These are phyloP conservation scores for Lordiphosa andalusiaca DNA, from an alignment of 2,888 invertebrate species.

Conservation along the genomic window DNA sequence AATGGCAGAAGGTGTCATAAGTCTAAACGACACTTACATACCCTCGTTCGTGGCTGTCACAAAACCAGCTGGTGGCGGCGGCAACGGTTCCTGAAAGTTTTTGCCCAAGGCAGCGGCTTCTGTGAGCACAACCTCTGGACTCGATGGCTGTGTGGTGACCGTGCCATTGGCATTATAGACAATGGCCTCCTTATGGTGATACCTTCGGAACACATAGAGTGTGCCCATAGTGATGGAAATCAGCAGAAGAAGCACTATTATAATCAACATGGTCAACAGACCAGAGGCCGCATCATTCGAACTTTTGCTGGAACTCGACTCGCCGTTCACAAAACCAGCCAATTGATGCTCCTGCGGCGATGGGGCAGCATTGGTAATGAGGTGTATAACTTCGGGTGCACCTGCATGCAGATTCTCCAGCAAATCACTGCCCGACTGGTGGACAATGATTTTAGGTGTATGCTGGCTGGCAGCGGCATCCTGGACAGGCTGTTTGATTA, in stretches of 20 bases:
- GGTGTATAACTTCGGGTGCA: conserved; percentile 78
- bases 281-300: conserved; percentile 69
- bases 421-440: conserved; percentile 68
- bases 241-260: conserved; percentile 75
- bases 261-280: conserved; percentile 70
- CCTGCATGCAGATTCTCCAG: conserved; percentile 66
- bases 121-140: conserved; percentile 59
- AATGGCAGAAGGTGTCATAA: neutral
- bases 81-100: conserved; percentile 76
- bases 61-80: conserved; percentile 73
- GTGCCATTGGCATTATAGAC: conserved; percentile 59
- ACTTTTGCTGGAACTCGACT: conserved; percentile 37
- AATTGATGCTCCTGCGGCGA: conserved; percentile 47
- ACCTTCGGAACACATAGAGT: conserved; percentile 75
- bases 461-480: conserved; percentile 50
- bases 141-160: conserved; percentile 36
- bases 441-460: conserved; percentile 78
- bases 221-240: conserved; percentile 71
- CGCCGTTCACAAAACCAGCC: conserved; percentile 52
- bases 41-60: conserved; percentile 77
- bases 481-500: conserved; percentile 74
- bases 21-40: conserved; percentile 73
- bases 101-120: conserved; percentile 60
- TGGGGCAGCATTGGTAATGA: conserved; percentile 68
- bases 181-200: conserved; percentile 67